These are phyloP conservation scores for Promerops cafer DNA, from an alignment of 2,113 vertebrate genomes.

Conservation along the genomic window DNA sequence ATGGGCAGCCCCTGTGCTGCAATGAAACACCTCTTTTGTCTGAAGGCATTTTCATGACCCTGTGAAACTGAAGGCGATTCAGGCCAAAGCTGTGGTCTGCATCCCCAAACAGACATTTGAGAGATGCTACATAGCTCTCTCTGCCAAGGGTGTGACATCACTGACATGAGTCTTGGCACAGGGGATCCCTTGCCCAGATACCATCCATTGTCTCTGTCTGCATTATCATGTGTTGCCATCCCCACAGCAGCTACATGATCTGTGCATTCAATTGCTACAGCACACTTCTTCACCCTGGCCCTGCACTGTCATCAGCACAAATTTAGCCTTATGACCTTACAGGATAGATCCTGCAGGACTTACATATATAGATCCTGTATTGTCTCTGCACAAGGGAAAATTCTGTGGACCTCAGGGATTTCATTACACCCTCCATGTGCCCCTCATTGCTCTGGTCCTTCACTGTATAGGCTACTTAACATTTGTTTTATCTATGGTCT, in stretches of 20 bases:
- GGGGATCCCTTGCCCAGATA: not conserved
- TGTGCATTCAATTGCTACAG: not conserved
- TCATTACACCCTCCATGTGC: fast-evolving
- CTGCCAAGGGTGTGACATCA: not conserved
- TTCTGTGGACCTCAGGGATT: not conserved
- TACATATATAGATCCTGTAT: not conserved
- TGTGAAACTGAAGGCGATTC: not conserved
- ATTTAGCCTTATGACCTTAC: not conserved
- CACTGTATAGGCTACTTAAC: not conserved
- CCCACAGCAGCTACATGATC: not conserved
- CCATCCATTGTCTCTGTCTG: not conserved
- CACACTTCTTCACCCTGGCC: not conserved
- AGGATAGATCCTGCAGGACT: not conserved
- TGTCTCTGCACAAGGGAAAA: not conserved
- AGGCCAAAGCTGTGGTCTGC: not conserved
- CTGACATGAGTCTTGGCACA: not conserved
- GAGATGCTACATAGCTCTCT: not conserved
- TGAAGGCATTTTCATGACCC: not conserved
- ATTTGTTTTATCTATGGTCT: not conserved
- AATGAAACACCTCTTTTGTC: not conserved
- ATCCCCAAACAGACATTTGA: not conserved
- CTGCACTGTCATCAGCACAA: not conserved
- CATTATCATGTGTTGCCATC: not conserved
- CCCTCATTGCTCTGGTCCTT: not conserved
- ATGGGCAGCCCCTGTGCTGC: not conserved